Conservation (phyloP, 2,888 invertebrate species). For the Sinhomidia bicolor region DNA sequence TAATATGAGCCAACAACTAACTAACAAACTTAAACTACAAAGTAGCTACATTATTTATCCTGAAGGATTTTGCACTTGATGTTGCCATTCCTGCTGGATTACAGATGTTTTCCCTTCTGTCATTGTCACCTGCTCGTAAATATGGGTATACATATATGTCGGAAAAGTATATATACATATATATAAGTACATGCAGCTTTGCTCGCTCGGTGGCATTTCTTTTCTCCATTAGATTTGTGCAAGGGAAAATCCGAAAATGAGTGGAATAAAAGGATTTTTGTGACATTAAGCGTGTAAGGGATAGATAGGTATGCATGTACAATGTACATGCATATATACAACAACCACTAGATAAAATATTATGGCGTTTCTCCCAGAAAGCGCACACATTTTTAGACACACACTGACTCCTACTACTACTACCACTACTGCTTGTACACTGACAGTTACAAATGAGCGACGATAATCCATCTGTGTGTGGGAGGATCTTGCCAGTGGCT, state of each 20-base stretch:
- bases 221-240: background rate
- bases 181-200: no score
- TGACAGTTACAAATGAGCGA: slow-evolving; percentile 48
- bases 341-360: background rate
- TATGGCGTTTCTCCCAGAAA: background rate
- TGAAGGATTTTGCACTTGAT: slow-evolving; percentile 35
- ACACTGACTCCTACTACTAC: background rate
- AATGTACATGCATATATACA: background rate
- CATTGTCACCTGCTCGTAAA: slow-evolving; percentile 49
- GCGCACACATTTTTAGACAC: background rate
- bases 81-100: slow-evolving; percentile 30
- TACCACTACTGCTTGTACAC: background rate
- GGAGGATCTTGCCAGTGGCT: background rate
- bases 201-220: background rate
- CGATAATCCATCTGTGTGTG: slow-evolving; percentile 32
- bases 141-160: no score
- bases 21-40: slow-evolving; percentile 23
- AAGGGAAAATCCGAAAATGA: slow-evolving; percentile 23
- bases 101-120: slow-evolving; percentile 54
- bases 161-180: no score
- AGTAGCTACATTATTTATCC: slow-evolving; percentile 46
- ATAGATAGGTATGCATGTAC: background rate
- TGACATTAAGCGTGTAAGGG: background rate
- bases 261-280: slow-evolving; percentile 29
- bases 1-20: no score